A percentile compares a stretch with the other conserved stretches of the same genome.
These are phyloP conservation scores for Incurvaria masculella DNA, from an alignment of 2,888 invertebrate species.

Conservation along the genomic window DNA sequence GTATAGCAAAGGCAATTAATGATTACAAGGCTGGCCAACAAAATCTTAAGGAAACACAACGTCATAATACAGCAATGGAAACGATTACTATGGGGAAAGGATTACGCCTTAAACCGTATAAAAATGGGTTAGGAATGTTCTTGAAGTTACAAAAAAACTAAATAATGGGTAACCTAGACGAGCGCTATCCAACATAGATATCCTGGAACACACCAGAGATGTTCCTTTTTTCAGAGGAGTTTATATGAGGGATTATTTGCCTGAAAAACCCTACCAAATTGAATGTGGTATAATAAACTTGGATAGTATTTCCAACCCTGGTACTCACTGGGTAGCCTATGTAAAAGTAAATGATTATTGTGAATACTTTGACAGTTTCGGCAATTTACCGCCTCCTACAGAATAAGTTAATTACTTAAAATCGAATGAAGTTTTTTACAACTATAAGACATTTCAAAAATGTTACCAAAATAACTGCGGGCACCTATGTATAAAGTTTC, in stretches of 20 bases:
- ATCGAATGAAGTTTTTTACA: constrained; percentile 17
- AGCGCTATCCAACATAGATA: constrained; percentile 21
- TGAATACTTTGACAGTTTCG: constrained; percentile 29
- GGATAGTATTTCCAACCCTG: constrained; percentile 18
- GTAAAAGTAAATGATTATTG: constrained; percentile 20
- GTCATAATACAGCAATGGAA: constrained; percentile 30
- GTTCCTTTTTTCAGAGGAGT: constrained; percentile 21
- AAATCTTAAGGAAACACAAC: constrained; percentile 21
- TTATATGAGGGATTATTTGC: constrained; percentile 29
- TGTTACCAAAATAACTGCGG: constrained; percentile 21
- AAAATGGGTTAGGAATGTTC: constrained; percentile 11
- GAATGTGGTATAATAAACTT: constrained; percentile 24
- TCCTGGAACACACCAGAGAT: constrained; percentile 20
- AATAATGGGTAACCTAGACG: constrained; percentile 20
- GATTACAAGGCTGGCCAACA: constrained; percentile 23
- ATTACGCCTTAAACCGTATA: constrained; percentile 22
- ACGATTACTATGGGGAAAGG: constrained; percentile 26
- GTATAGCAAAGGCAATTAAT: constrained; percentile 26
- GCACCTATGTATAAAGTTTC: constrained; percentile 22
- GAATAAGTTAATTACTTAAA: constrained; percentile 21
- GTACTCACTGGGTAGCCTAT: constrained; percentile 29
- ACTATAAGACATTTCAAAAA: constrained; percentile 20
- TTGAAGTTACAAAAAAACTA: constrained; percentile 17
- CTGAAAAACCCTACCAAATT: constrained; percentile 14
- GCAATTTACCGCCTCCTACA: constrained; percentile 23